A percentile compares a stretch with the other conserved stretches of the same genome.
phyloP scores from a whole-genome alignment of 2,113 vertebrate species.

The Equus przewalskii region DNA sequence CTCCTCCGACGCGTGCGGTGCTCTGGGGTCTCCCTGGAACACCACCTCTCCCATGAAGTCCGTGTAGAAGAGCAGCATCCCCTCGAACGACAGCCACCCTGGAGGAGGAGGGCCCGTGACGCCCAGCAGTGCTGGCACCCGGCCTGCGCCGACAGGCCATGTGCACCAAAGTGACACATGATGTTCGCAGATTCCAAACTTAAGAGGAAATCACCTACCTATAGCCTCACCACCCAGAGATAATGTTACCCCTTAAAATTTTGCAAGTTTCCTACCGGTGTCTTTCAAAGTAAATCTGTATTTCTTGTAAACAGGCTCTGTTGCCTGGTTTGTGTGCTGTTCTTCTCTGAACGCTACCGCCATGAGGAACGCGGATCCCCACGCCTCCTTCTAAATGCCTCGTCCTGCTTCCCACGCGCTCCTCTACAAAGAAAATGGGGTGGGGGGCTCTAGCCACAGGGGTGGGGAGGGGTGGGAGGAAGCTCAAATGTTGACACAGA shows the following conservation, averaged over 20 bases:
- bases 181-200: accelerated
- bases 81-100: conserved; percentile 99
- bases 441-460: not conserved
- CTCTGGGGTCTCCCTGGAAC: conserved; percentile 96
- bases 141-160: too few relatives aligned
- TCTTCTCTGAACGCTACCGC: not conserved
- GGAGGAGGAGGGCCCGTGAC: not conserved
- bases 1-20: conserved; percentile 94
- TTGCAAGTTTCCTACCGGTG: accelerated
- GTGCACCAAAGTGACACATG: accelerated
- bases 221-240: not conserved
- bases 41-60: conserved; percentile 99
- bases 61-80: conserved; percentile 98
- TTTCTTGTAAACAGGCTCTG: too few relatives aligned
- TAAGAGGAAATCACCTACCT: accelerated
- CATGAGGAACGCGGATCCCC: accelerated
- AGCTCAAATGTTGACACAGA: accelerated
- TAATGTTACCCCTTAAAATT: accelerated
- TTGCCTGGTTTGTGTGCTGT: accelerated
- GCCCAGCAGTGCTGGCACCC: accelerated
- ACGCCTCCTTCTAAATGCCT: not conserved
- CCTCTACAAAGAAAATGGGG: not conserved
- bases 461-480: accelerated
- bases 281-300: not conserved
- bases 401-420: not conserved